Evolutionary conservation across 2,113 vertebrate genomes (phyloP).

Genomic region (Bambusicola thoracicus): DNA sequence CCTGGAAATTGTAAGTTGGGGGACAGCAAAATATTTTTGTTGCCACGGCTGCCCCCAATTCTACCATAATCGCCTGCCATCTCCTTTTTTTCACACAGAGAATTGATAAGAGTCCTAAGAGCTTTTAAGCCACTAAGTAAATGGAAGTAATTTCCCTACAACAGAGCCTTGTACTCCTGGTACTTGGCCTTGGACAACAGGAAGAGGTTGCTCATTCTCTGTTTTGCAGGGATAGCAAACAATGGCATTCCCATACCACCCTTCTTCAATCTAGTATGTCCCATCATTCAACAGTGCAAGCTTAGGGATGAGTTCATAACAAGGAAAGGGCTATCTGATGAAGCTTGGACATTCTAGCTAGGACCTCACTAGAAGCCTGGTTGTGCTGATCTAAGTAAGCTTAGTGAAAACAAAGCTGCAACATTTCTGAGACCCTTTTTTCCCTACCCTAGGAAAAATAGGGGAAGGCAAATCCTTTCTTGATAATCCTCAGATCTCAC

Average conservation of each 20-base stretch:
- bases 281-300: not conserved
- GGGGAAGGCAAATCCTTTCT: not conserved
- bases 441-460: not conserved
- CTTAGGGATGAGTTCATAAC: not conserved
- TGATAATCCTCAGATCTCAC: not conserved
- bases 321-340: not conserved
- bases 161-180: rapidly evolving
- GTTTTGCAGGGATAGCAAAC: not conserved
- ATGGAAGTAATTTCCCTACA: not conserved
- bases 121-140: not conserved
- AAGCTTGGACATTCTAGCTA: not conserved
- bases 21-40: not conserved
- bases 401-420: not conserved
- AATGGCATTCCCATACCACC: not conserved
- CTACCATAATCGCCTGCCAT: not conserved
- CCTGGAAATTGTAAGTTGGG: slow-evolving; percentile 2
- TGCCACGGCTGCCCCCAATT: not conserved
- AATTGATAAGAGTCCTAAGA: not conserved
- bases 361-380: not conserved
- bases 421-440: not conserved
- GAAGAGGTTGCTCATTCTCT: not conserved
- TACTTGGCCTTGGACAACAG: not conserved
- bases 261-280: not conserved
- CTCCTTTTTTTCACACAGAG: not conserved
- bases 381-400: not conserved